phyloP scores from a whole-genome alignment of 2,888 invertebrate genomes.

The Himalopsyche tibetana region DNA sequence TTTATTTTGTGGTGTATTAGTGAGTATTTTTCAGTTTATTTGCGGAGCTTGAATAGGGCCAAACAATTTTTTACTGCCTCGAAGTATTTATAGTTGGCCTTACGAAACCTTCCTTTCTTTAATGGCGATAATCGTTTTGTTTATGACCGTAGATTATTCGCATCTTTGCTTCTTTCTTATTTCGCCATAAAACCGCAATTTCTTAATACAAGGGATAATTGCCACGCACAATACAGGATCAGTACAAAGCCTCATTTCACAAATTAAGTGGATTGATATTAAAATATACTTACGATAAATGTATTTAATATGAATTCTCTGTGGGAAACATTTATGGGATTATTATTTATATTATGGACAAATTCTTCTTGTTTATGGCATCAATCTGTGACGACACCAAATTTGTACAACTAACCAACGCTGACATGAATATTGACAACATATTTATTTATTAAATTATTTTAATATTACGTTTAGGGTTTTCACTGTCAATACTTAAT shows the following conservation, averaged over 20 bases:
- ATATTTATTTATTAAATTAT: too few species aligned
- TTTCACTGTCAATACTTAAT: too few species aligned
- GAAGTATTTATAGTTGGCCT: slow-evolving; percentile 26
- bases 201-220: slow-evolving; percentile 24
- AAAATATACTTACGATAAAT: too few species aligned
- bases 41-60: slow-evolving; percentile 17
- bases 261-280: not conserved
- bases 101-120: slow-evolving; percentile 10
- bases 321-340: too few species aligned
- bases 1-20: slow-evolving; percentile 11
- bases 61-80: not conserved
- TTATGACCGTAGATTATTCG: slow-evolving; percentile 19
- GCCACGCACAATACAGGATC: not conserved
- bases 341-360: too few species aligned
- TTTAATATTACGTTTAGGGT: too few species aligned
- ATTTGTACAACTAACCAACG: too few species aligned
- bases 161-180: slow-evolving; percentile 22
- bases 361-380: too few species aligned
- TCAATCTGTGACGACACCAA: too few species aligned
- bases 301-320: too few species aligned
- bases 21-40: slow-evolving; percentile 6
- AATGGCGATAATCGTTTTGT: slow-evolving; percentile 34
- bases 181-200: slow-evolving; percentile 25
- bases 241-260: not conserved
- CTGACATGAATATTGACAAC: too few species aligned